These are phyloP conservation scores for Ascaphus truei DNA, from an alignment of 2,113 vertebrate genomes.

Conservation along the genomic window DNA sequence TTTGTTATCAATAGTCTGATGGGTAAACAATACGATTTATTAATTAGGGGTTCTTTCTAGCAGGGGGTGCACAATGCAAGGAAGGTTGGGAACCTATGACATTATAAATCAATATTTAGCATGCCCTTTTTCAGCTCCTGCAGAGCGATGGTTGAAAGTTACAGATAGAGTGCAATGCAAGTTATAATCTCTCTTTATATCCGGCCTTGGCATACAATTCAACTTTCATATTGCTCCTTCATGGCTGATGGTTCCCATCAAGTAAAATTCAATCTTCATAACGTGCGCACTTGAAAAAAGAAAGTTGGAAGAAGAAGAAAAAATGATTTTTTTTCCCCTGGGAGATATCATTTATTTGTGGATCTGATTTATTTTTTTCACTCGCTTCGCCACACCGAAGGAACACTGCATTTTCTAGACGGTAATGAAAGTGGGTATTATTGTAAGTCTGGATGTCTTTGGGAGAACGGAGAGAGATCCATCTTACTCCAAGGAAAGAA, in stretches of 20 bases:
- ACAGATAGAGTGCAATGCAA: not conserved
- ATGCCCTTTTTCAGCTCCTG: not conserved
- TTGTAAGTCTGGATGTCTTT: not conserved
- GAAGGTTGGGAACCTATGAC: too few species aligned
- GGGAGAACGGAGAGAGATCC: not conserved
- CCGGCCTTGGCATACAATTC: constrained; percentile 48
- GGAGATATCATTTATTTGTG: constrained; percentile 67
- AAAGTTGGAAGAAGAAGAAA: constrained; percentile 39
- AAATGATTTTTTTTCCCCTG: constrained; percentile 52
- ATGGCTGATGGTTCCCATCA: constrained; percentile 62
- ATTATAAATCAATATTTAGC: constrained; percentile 26
- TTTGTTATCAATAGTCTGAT: too few species aligned
- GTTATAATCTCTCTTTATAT: constrained; percentile 39
- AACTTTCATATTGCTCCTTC: constrained; percentile 59
- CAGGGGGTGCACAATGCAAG: too few species aligned
- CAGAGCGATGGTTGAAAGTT: not conserved
- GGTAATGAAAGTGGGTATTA: constrained; percentile 61
- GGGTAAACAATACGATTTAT: too few species aligned
- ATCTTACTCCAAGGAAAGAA: not conserved
- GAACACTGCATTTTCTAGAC: constrained; percentile 60
- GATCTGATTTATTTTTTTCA: constrained; percentile 68
- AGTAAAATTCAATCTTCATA: constrained; percentile 66
- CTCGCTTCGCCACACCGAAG: constrained; percentile 55
- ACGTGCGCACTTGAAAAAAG: constrained; percentile 41
- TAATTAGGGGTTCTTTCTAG: too few species aligned